These are phyloP conservation scores for Megalops cyprinoides DNA, from an alignment of 2,797 vertebrate genomes.

Conservation along the genomic window DNA sequence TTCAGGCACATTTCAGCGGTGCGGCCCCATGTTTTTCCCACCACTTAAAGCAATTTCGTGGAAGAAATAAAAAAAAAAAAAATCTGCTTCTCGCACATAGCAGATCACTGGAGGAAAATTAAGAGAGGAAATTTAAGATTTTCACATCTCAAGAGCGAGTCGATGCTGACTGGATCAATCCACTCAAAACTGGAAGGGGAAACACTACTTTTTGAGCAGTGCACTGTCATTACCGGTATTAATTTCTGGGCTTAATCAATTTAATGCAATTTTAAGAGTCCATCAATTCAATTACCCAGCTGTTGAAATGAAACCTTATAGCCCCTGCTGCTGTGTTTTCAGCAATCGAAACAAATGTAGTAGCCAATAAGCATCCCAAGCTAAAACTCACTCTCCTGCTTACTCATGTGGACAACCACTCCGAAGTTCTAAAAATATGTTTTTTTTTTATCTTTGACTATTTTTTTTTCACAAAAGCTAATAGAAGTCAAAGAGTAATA, in stretches of 20 bases:
- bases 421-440: background rate
- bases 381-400: background rate
- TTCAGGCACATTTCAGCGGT: too few relatives aligned
- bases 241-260: conserved; percentile 34
- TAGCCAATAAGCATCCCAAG: conserved; percentile 10
- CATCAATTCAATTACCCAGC: conserved; percentile 35
- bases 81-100: conserved; percentile 1
- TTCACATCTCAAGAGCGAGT: conserved; percentile 8
- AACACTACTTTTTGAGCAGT: conserved; percentile 19
- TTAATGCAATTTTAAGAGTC: conserved; percentile 38
- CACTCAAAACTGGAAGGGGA: conserved; percentile 28
- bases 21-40: background rate
- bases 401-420: background rate
- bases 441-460: background rate
- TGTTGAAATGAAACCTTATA: conserved; percentile 31
- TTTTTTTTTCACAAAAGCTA: background rate
- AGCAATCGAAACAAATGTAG: conserved; percentile 30
- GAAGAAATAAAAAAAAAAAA: background rate
- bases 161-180: conserved; percentile 19
- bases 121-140: conserved; percentile 28
- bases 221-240: conserved; percentile 31
- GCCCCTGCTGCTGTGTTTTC: conserved; percentile 27
- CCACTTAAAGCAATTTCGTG: background rate
- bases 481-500: background rate
- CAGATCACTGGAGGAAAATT: conserved; percentile 14